phyloP scores from a whole-genome alignment of 64 coral and sea anemone genomes.

The Acropora yongei region DNA sequence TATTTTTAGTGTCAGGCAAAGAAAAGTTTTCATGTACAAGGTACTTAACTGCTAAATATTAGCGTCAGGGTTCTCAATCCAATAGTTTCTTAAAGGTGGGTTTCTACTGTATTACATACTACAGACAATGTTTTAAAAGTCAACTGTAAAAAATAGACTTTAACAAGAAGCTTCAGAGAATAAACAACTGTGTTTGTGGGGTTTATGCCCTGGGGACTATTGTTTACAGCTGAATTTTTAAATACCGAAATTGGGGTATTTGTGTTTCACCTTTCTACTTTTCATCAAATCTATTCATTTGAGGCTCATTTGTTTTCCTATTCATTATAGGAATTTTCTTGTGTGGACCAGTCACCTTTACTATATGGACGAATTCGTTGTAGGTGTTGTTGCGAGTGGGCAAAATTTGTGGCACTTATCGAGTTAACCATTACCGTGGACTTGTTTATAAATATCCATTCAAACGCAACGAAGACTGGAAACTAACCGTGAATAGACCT shows the following conservation, averaged over 20 bases:
- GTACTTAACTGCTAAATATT: too few species aligned
- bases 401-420: not conserved
- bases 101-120: too few species aligned
- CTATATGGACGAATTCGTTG: not conserved
- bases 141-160: too few species aligned
- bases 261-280: not conserved
- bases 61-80: too few species aligned
- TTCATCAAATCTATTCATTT: not conserved
- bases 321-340: not conserved
- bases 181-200: too few species aligned
- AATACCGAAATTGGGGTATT: too few species aligned
- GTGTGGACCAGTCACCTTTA: not conserved
- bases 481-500: not conserved
- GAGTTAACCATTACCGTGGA: not conserved
- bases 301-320: constrained; percentile 6
- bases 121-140: too few species aligned
- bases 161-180: too few species aligned
- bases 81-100: too few species aligned
- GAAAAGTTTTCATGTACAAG: too few species aligned
- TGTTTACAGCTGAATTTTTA: too few species aligned
- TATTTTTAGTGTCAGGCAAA: not conserved
- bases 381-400: not conserved
- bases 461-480: not conserved
- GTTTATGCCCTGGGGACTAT: too few species aligned
- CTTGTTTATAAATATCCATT: constrained; percentile 4